A percentile compares a stretch with the other conserved stretches of the same genome.
Evolutionary conservation across 2,888 invertebrate genomes (phyloP).

Genomic region (Drosophila hawaiiensis): DNA sequence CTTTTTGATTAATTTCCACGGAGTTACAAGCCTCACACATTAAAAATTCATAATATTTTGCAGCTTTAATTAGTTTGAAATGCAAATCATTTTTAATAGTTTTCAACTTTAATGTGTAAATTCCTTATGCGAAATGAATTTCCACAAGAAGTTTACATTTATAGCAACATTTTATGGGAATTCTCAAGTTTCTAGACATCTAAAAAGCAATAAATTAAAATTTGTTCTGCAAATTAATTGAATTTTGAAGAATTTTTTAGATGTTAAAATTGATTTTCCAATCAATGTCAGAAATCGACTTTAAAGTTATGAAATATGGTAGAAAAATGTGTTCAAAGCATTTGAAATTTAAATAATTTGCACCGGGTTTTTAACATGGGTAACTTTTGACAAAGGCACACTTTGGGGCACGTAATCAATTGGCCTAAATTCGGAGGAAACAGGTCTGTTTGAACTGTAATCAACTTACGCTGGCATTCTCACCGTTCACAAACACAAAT

Average conservation of each 20-base stretch:
- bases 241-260: background rate
- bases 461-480: constrained; percentile 17
- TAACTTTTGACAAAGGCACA: constrained; percentile 3
- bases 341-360: background rate
- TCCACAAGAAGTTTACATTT: background rate
- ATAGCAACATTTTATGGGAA: rapidly evolving
- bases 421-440: background rate
- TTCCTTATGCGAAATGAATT: background rate
- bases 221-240: background rate
- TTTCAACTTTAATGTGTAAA: background rate
- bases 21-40: constrained; percentile 4
- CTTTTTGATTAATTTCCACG: constrained; percentile 41
- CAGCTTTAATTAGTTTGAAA: constrained; percentile 19
- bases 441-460: constrained; percentile 10
- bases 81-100: background rate
- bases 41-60: constrained; percentile 25
- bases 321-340: background rate
- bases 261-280: background rate
- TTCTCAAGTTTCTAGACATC: background rate
- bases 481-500: constrained; percentile 5
- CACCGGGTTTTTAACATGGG: background rate
- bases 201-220: background rate
- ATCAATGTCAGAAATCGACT: background rate
- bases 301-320: background rate
- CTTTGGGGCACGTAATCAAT: background rate